These are phyloP conservation scores for Gymnosoma rotundatum DNA, from an alignment of 2,888 invertebrate species.

Conservation along the genomic window DNA sequence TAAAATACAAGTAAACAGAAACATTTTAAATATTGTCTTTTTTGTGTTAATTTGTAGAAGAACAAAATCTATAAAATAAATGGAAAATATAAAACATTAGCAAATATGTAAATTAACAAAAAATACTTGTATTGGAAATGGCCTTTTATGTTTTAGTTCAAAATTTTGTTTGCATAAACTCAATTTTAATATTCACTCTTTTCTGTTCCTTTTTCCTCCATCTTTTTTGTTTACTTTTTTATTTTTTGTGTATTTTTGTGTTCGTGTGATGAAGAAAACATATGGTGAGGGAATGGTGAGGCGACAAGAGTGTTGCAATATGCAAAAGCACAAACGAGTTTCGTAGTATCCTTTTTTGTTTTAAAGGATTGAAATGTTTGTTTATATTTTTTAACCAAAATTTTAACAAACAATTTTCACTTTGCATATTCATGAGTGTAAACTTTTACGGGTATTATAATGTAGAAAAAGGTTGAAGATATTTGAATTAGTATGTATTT, in stretches of 20 bases:
- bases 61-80: not conserved
- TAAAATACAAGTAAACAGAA: constrained; percentile 2
- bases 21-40: constrained; percentile 19
- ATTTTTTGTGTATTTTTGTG: not conserved
- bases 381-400: constrained; percentile 32
- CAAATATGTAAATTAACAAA: not conserved
- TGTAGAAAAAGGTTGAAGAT: too few relatives aligned
- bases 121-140: not conserved
- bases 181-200: constrained; percentile 19
- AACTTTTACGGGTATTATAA: not conserved
- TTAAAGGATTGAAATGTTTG: constrained; percentile 28
- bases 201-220: not conserved
- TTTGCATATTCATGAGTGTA: not conserved
- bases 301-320: not conserved
- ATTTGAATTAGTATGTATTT: not conserved
- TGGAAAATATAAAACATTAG: constrained; percentile 4
- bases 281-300: not conserved
- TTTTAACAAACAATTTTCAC: constrained; percentile 17
- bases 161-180: constrained; percentile 23
- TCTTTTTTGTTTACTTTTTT: not conserved
- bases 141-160: constrained; percentile 5
- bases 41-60: constrained; percentile 3
- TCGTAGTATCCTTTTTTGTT: not conserved
- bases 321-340: too few relatives aligned
- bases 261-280: not conserved